Conservation (phyloP, 1,140 invertebrate species). For the Patella vulgata region DNA sequence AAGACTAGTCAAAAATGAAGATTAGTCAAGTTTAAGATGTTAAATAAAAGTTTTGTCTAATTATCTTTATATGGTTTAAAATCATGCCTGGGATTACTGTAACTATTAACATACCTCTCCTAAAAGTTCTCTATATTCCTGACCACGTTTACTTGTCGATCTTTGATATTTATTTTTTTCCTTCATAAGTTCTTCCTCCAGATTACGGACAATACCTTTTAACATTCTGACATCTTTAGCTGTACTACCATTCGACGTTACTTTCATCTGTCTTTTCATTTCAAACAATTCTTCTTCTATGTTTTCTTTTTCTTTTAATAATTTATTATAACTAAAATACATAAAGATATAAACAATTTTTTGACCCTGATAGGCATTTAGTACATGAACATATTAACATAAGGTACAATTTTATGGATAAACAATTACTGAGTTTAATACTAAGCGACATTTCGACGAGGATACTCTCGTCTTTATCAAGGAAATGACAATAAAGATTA, state of each 20-base stretch:
- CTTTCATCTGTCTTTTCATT: conserved; percentile 55
- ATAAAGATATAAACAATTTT: conserved; percentile 1
- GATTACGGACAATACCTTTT: conserved; percentile 56
- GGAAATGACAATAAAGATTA: too few species aligned
- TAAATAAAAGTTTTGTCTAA: too few species aligned
- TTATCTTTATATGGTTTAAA: too few species aligned
- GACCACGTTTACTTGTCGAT: conserved; percentile 49
- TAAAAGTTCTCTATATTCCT: conserved; percentile 59
- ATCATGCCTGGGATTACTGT: too few species aligned
- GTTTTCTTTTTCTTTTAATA: conserved; percentile 60
- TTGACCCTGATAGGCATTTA: background rate
- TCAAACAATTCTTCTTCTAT: conserved; percentile 58
- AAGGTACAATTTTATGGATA: too few species aligned
- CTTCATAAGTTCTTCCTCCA: conserved; percentile 64
- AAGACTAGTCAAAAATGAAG: too few species aligned
- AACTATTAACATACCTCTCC: conserved; percentile 53
- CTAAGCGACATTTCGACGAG: too few species aligned
- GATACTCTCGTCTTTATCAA: too few species aligned
- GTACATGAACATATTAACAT: too few species aligned
- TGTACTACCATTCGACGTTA: conserved; percentile 36
- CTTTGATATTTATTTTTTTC: conserved; percentile 62
- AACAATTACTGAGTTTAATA: too few species aligned
- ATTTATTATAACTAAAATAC: conserved; percentile 46
- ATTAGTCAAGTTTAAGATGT: too few species aligned
- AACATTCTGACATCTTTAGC: conserved; percentile 57